phyloP scores from a whole-genome alignment of 2,113 vertebrate species.

The Epinephelus fuscoguttatus region DNA sequence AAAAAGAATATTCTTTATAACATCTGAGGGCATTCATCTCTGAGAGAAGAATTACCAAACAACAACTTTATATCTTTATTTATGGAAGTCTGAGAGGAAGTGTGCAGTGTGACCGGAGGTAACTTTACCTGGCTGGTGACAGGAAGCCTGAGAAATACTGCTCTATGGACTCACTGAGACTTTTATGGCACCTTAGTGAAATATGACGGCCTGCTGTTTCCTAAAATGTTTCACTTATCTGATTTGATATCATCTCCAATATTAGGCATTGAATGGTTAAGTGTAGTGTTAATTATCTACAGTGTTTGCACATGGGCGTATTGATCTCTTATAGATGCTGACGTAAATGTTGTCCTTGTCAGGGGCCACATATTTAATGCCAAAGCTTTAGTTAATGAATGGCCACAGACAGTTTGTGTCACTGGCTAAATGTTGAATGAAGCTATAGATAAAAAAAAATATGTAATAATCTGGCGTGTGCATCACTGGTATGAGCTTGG shows the following conservation, averaged over 20 bases:
- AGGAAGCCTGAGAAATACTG: slow-evolving; percentile 56
- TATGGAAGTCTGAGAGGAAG: slow-evolving; percentile 56
- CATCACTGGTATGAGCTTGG: slow-evolving; percentile 7
- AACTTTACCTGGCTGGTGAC: slow-evolving; percentile 47
- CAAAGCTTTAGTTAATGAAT: slow-evolving; percentile 39
- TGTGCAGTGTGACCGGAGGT: slow-evolving; percentile 25
- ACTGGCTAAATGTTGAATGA: slow-evolving; percentile 12
- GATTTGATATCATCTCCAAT: slow-evolving; percentile 15
- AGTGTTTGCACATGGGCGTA: neutral
- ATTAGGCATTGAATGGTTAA: neutral
- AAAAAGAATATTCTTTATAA: neutral
- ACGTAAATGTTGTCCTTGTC: slow-evolving; percentile 21
- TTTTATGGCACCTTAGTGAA: slow-evolving; percentile 51
- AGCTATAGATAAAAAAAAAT: slow-evolving; percentile 16
- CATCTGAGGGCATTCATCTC: slow-evolving; percentile 3
- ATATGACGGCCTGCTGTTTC: neutral
- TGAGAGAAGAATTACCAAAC: slow-evolving; percentile 28
- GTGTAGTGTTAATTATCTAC: slow-evolving; percentile 23
- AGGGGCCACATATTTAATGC: slow-evolving; percentile 17
- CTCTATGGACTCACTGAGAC: slow-evolving; percentile 23
- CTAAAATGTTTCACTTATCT: slow-evolving; percentile 8
- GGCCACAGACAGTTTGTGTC: slow-evolving; percentile 1
- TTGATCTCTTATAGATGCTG: slow-evolving; percentile 32
- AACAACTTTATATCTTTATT: slow-evolving; percentile 32
- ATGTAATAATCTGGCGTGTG: slow-evolving; percentile 32